Evolutionary conservation across 2,888 invertebrate species (phyloP), one percentile per base, ranked within the genome.

Genomic region (Diploptera punctata): DNA sequence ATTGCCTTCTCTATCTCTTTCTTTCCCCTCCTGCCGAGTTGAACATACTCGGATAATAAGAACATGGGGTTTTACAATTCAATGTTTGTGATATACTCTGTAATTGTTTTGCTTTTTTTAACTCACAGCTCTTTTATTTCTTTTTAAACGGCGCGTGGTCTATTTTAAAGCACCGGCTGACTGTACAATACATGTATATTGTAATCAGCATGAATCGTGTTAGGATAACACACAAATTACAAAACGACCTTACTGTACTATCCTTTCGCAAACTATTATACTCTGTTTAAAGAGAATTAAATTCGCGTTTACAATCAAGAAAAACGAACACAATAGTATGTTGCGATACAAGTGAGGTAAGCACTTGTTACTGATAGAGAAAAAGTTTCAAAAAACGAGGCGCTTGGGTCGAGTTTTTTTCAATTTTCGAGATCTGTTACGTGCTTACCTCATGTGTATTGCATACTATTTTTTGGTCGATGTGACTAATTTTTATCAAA

Each of bases 201-300:
- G 69, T 69, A 69, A 69, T 69, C 69, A 60, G 69, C 44, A 69
- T 60, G 61, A 69, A 69, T 69, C 69, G 69, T 69, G 60, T 69
- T 69, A 61, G 69, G 69, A 60, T 69, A 69, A 60, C 43, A 60
- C 57, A 69, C 57, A 47, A 69, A 60, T 44, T 60, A 61, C 57
- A 44, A 52, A 69, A 69, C 69, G 19, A 69, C 43, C 21, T 60
- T 18, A 29, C 4, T 24, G 16, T 68, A 68, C 49, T 68, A 52
- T 29, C 49, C 13, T 68, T 68, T 44, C 2, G n/a, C 21, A 68
- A 52, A 68, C 68, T 33, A 52, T 5, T 16, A 1, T n/a, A 21
- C 31, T 16, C 24, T 10, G 43, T 21, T 21, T 38, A 2, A 43
- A 33, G 18, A 9, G 21, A 19, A 9, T 7, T 19, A 52, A 19